Conservation (phyloP, 2,797 vertebrate species). For the Parotocinclus haroldoi region DNA sequence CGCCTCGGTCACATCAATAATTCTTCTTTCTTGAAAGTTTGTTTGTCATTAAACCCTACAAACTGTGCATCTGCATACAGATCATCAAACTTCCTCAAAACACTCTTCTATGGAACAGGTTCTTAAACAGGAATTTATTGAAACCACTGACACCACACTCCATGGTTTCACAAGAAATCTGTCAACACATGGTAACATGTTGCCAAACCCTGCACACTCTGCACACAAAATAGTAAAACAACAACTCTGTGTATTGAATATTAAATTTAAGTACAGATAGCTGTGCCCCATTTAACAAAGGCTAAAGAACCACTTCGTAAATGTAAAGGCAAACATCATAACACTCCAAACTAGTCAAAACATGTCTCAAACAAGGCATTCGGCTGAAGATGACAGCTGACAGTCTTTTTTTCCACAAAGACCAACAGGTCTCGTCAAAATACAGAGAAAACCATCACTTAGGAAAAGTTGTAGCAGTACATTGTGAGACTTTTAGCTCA, state of each 20-base stretch:
- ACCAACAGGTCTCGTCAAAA: background rate
- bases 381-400: slow-evolving; percentile 1
- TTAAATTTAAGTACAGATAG: too few species aligned
- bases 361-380: slow-evolving; percentile 25
- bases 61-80: too few species aligned
- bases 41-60: too few species aligned
- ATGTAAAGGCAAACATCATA: background rate
- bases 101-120: slow-evolving; percentile 6
- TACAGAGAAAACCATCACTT: slow-evolving; percentile 6
- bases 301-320: background rate
- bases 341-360: slow-evolving; percentile 15
- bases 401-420: background rate
- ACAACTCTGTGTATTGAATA: background rate
- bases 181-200: background rate
- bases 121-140: slow-evolving; percentile 9
- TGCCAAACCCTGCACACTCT: background rate
- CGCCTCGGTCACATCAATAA: too few species aligned
- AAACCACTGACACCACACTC: slow-evolving; percentile 2
- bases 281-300: background rate
- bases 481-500: slow-evolving; percentile 27
- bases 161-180: background rate
- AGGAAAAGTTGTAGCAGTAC: slow-evolving; percentile 13
- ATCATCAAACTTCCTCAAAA: background rate
- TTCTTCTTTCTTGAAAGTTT: too few species aligned
- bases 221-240: background rate